Percentiles rank a stretch among this genome's conserved stretches.
These are phyloP conservation scores for Sebastes goodei DNA, from an alignment of 2,797 vertebrate species.

Conservation along the genomic window DNA sequence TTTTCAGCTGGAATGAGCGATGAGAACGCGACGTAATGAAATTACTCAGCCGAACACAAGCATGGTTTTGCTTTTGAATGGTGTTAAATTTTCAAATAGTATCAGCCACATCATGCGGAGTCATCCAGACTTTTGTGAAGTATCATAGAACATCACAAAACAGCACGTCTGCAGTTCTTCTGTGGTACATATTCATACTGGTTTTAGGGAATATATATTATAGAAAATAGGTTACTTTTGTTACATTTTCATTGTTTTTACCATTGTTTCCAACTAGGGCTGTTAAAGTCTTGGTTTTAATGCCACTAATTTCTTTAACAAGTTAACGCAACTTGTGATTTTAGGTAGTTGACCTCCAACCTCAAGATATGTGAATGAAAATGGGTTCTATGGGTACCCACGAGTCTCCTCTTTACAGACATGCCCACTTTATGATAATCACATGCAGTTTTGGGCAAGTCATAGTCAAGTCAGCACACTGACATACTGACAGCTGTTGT, in stretches of 20 bases:
- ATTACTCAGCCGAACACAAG: slow-evolving; percentile 27
- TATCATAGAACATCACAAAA: neutral
- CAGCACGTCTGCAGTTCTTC: rapidly evolving
- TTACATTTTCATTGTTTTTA: neutral
- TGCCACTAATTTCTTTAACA: too few relatives aligned
- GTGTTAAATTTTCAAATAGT: neutral
- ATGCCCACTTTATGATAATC: too few relatives aligned
- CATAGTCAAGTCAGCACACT: too few relatives aligned
- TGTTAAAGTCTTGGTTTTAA: too few relatives aligned
- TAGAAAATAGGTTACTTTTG: neutral
- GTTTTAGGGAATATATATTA: neutral
- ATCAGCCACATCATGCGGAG: neutral
- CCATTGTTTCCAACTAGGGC: neutral
- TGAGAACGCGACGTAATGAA: slow-evolving; percentile 28
- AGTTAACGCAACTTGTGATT: too few relatives aligned
- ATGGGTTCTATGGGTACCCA: too few relatives aligned
- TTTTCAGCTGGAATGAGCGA: slow-evolving; percentile 39
- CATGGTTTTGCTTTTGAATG: slow-evolving; percentile 18
- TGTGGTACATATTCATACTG: neutral
- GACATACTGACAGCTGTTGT: too few relatives aligned
- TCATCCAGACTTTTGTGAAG: neutral
- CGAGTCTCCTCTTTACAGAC: too few relatives aligned
- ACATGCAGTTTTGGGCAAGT: too few relatives aligned
- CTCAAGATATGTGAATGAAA: too few relatives aligned
- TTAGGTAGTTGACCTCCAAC: too few relatives aligned